These are phyloP conservation scores for Koerneria pararmatus DNA, from an alignment of 2,888 invertebrate genomes.

Conservation along the genomic window DNA sequence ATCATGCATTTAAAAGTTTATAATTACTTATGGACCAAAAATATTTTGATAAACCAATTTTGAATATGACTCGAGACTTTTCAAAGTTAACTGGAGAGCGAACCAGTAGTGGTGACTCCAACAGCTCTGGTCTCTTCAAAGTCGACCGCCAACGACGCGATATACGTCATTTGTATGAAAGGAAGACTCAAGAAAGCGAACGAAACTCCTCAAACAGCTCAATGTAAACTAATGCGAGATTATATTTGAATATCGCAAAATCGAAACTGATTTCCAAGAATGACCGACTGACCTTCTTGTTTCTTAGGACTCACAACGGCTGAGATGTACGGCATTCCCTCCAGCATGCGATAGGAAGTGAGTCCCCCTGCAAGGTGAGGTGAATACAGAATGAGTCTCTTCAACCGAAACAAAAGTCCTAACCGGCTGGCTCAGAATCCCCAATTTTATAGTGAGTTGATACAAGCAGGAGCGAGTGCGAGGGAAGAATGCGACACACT, in stretches of 20 bases:
- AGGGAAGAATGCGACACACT: conserved; percentile 14
- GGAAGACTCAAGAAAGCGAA: neutral
- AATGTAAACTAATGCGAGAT: no score
- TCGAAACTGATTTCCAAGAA: neutral
- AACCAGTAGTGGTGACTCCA: no score
- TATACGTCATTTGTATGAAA: no score
- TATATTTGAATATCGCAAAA: neutral
- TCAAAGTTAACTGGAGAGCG: no score
- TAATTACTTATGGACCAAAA: no score
- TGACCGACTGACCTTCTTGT: neutral
- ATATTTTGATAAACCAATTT: no score
- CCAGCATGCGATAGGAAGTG: conserved; percentile 18
- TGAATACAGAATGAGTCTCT: conserved; percentile 6
- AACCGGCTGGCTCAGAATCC: neutral
- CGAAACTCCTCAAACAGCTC: neutral
- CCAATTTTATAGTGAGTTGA: conserved; percentile 16
- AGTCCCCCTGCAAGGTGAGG: conserved; percentile 9
- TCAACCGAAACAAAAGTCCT: neutral
- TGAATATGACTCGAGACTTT: no score
- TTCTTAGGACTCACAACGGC: conserved; percentile 15
- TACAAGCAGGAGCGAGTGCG: conserved; percentile 11
- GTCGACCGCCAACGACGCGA: no score
- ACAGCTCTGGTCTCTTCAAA: no score
- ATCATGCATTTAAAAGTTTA: no score
- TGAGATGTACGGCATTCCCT: conserved; percentile 12